Percentiles rank a stretch among this genome's conserved stretches.
Conservation (phyloP, 2,113 vertebrate species). For the Chaetodon auriga region DNA sequence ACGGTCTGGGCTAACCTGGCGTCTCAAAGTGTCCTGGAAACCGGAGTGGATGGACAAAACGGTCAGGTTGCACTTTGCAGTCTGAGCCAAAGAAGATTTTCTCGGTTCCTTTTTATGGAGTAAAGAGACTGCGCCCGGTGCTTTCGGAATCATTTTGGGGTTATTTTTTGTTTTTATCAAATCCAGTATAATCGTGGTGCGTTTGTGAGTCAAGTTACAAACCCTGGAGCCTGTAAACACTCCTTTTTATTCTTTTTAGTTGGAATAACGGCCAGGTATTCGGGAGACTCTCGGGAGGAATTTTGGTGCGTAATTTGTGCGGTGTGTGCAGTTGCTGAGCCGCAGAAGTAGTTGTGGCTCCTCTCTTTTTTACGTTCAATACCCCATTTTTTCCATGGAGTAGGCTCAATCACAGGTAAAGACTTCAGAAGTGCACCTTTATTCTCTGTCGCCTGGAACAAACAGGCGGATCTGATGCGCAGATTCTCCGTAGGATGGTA, state of each 20-base stretch:
- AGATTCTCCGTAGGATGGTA: constrained; percentile 84
- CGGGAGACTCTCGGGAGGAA: constrained; percentile 48
- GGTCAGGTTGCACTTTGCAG: constrained; percentile 36
- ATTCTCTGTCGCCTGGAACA: constrained; percentile 63
- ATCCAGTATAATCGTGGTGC: not conserved
- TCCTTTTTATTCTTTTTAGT: not conserved
- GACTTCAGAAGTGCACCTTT: constrained; percentile 60
- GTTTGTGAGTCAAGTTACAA: constrained; percentile 31
- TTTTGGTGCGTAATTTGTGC: constrained; percentile 70
- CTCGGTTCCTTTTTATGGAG: constrained; percentile 33
- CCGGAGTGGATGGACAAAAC: constrained; percentile 36
- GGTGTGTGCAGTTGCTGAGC: constrained; percentile 47
- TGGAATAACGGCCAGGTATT: constrained; percentile 57
- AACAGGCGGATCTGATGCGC: constrained; percentile 72
- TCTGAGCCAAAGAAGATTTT: constrained; percentile 35
- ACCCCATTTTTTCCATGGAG: constrained; percentile 68
- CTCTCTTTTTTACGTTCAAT: not conserved
- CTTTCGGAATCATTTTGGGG: constrained; percentile 9
- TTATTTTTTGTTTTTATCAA: not conserved
- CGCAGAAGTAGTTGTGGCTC: constrained; percentile 63
- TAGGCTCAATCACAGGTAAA: constrained; percentile 59
- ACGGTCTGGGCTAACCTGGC: constrained; percentile 23
- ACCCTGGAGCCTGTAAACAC: not conserved
- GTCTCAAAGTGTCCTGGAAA: constrained; percentile 36
- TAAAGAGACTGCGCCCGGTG: constrained; percentile 52